Conservation (phyloP, 2,113 vertebrate genomes). For the Stictonetta naevosa region DNA sequence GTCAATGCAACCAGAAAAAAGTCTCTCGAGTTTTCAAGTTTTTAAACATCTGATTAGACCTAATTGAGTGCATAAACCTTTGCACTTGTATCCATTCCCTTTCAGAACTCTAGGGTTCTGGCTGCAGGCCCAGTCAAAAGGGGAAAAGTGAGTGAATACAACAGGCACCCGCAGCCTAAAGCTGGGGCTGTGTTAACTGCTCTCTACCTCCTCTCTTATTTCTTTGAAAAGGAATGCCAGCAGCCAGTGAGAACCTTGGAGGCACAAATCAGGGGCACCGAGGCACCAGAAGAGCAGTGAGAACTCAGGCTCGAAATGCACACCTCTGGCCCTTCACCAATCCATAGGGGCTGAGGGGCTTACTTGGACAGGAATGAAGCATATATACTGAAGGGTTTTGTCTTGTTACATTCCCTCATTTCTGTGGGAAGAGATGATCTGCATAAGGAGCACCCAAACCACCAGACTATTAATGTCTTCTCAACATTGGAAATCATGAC, state of each 20-base stretch:
- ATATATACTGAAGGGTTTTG: neutral
- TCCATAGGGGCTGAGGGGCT: neutral
- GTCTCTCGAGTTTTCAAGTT: neutral
- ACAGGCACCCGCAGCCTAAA: neutral
- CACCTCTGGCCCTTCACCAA: neutral
- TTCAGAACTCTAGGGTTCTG: neutral
- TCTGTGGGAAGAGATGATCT: neutral
- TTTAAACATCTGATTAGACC: neutral
- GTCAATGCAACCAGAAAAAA: neutral
- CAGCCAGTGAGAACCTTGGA: neutral
- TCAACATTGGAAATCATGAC: conserved; percentile 8
- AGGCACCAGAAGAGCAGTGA: neutral
- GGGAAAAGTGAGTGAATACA: neutral
- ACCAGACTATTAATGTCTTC: neutral
- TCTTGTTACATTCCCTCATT: neutral
- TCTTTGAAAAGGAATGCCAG: neutral
- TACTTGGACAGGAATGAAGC: neutral
- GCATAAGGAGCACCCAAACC: neutral
- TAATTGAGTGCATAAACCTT: neutral
- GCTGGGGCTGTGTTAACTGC: neutral
- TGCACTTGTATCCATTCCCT: neutral
- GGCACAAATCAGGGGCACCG: neutral
- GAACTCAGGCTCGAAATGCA: neutral
- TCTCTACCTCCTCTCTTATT: neutral
- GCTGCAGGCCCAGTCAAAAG: neutral